phyloP scores from a whole-genome alignment of 2,113 vertebrate genomes.

The Mormoops blainvillei region DNA sequence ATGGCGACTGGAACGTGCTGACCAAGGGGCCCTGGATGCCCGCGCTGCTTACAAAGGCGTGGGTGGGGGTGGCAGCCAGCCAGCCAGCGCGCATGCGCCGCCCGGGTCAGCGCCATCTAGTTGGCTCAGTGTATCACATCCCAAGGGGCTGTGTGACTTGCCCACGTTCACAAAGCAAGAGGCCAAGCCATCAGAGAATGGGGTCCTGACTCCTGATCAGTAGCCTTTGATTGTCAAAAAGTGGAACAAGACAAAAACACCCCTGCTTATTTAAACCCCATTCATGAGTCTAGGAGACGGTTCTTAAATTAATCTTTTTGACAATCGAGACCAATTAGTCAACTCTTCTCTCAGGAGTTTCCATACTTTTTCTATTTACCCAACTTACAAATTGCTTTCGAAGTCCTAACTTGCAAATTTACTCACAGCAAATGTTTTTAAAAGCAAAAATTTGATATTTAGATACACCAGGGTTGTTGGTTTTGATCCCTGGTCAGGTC shows the following conservation, averaged over 20 bases:
- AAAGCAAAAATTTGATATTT: neutral
- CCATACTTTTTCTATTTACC: neutral
- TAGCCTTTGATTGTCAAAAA: neutral
- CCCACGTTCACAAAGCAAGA: neutral
- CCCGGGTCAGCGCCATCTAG: neutral
- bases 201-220: neutral
- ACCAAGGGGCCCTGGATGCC: neutral
- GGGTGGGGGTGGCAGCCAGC: neutral
- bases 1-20: neutral
- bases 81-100: accelerated
- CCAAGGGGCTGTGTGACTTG: neutral
- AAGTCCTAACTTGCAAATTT: neutral
- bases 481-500: no score
- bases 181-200: neutral
- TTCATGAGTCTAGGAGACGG: neutral
- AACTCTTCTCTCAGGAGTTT: neutral
- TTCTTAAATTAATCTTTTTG: neutral
- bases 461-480: no score
- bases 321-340: neutral
- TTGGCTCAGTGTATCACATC: neutral
- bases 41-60: neutral
- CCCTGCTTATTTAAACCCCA: neutral
- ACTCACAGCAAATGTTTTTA: neutral
- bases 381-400: conserved; percentile 19
- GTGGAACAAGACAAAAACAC: neutral